A percentile compares a stretch with the other conserved stretches of the same genome.
These are phyloP conservation scores for Anas flavirostris DNA, from an alignment of 2,797 vertebrate genomes.

Conservation along the genomic window DNA sequence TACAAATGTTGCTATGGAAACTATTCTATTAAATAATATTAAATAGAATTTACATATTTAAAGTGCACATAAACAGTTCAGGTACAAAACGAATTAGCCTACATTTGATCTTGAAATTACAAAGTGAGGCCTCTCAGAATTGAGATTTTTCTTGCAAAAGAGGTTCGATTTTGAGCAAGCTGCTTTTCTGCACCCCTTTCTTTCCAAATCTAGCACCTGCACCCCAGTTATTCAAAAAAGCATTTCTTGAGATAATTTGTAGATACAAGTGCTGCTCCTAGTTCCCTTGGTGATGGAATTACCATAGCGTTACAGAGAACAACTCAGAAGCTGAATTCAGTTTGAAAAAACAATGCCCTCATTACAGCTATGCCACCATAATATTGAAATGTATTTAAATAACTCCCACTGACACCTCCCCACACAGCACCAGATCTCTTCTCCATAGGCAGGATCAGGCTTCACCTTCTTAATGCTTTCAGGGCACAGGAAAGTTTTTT, in stretches of 20 bases:
- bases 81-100: constrained; percentile 49
- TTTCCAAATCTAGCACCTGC: background rate
- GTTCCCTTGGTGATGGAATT: constrained; percentile 63
- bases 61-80: background rate
- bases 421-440: background rate
- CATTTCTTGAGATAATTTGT: background rate
- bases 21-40: constrained; percentile 64
- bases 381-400: background rate
- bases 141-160: background rate
- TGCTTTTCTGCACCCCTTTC: background rate
- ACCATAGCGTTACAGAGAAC: background rate
- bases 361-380: constrained; percentile 7
- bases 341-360: background rate
- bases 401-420: constrained; percentile 11
- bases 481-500: background rate
- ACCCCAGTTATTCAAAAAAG: constrained; percentile 3
- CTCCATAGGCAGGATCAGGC: background rate
- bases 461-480: background rate
- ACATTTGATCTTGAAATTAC: constrained; percentile 24
- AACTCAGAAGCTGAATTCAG: background rate
- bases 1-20: constrained; percentile 67
- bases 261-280: constrained; percentile 1
- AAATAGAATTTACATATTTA: constrained; percentile 49
- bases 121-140: background rate
- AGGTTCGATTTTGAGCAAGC: background rate